Evolutionary conservation across 2,888 invertebrate genomes (phyloP).

Genomic region (Ischnus inquisitorius): DNA sequence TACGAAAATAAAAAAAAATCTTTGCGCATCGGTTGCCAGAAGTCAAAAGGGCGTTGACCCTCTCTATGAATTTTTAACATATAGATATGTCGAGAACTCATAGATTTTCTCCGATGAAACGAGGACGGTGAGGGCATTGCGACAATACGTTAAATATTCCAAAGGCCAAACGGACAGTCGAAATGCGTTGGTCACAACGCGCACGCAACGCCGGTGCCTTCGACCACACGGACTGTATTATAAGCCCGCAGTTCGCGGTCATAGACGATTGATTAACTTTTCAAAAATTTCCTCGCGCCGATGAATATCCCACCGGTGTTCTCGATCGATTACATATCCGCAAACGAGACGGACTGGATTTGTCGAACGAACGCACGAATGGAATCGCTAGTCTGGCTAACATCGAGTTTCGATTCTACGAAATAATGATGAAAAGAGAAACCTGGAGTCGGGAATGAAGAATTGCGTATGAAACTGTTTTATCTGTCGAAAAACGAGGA

Average conservation of each 20-base stretch:
- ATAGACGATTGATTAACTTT: constrained; percentile 32
- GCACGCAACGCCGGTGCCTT: neutral
- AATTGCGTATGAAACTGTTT: constrained; percentile 2
- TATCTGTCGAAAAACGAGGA: neutral
- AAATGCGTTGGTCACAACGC: neutral
- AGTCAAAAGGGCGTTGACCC: no score
- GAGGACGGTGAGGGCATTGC: neutral
- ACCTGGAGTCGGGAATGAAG: neutral
- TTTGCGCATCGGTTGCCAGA: no score
- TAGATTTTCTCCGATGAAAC: neutral
- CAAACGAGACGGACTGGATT: neutral
- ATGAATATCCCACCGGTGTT: neutral
- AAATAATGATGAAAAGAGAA: neutral
- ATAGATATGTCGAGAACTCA: neutral
- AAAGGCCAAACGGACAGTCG: neutral
- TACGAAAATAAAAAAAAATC: no score
- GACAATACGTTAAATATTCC: constrained; percentile 4
- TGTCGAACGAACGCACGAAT: neutral
- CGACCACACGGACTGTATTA: constrained; percentile 16
- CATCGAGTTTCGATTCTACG: neutral
- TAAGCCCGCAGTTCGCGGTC: neutral
- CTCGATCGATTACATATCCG: constrained; percentile 19
- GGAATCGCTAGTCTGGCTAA: neutral
- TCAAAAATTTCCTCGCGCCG: constrained; percentile 25
- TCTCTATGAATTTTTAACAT: no score